A percentile compares a stretch with the other conserved stretches of the same genome.
These are phyloP conservation scores for Neocloeon triangulifer DNA, from an alignment of 1,140 invertebrate genomes.

Conservation along the genomic window DNA sequence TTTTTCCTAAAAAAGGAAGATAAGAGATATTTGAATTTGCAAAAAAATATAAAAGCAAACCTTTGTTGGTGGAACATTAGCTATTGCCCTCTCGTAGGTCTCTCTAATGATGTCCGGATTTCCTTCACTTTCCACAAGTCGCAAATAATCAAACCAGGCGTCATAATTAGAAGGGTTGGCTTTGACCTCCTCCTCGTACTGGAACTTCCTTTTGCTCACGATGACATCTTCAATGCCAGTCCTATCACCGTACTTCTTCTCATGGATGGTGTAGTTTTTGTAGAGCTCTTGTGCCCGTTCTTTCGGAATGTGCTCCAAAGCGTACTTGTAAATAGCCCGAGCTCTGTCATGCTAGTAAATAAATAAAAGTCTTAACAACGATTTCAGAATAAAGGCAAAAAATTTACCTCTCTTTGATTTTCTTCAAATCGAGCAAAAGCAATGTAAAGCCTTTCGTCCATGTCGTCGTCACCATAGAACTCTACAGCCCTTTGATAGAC, in stretches of 20 bases:
- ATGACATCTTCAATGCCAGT: conserved; percentile 97
- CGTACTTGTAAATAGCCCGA: conserved; percentile 93
- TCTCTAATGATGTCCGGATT: conserved; percentile 70
- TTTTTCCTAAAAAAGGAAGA: conserved; percentile 30
- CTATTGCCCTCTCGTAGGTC: conserved; percentile 91
- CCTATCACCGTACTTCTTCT: conserved; percentile 96
- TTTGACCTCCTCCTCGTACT: conserved; percentile 89
- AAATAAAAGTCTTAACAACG: conserved; percentile 2
- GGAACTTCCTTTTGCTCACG: conserved; percentile 86
- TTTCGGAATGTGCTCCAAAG: conserved; percentile 83
- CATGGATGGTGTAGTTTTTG: conserved; percentile 94
- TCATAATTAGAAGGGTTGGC: conserved; percentile 95
- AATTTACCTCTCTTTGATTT: conserved; percentile 71
- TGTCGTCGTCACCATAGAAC: conserved; percentile 92
- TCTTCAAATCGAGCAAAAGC: conserved; percentile 99
- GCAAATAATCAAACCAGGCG: conserved; percentile 96
- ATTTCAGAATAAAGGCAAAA: conserved; percentile 1
- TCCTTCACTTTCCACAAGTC: conserved; percentile 80
- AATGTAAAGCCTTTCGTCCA: conserved; percentile 85
- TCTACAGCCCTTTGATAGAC: conserved; percentile 90
- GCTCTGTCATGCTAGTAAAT: conserved; percentile 67
- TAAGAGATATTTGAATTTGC: conserved; percentile 5
- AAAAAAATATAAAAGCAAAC: conserved; percentile 15
- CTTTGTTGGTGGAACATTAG: conserved; percentile 86
- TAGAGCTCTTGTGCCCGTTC: conserved; percentile 87